Evolutionary conservation across 2,888 invertebrate genomes (phyloP).

Genomic region (Tuta absoluta): DNA sequence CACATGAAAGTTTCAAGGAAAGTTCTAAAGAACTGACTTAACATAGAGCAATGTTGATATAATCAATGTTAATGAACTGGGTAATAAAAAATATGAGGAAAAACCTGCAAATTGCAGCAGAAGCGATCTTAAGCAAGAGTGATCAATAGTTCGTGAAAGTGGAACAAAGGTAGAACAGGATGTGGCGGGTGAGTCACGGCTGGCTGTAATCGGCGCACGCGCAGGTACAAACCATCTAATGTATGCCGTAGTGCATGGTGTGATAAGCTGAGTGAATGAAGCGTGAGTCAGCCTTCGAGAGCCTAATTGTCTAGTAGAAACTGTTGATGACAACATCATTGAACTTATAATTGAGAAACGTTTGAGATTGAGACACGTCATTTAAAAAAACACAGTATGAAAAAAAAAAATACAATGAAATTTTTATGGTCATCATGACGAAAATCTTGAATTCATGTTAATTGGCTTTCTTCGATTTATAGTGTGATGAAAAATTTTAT

Average conservation of each 20-base stretch:
- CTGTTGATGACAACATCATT: slow-evolving; percentile 9
- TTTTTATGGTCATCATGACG: no score
- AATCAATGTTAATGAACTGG: background rate
- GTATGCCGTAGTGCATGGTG: slow-evolving; percentile 52
- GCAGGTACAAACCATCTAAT: slow-evolving; percentile 65
- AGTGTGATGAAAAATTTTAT: no score
- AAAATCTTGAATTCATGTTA: no score
- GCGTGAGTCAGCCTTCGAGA: slow-evolving; percentile 59
- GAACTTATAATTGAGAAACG: background rate
- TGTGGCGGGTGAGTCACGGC: slow-evolving; percentile 63
- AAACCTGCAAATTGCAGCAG: background rate
- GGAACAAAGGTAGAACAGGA: slow-evolving; percentile 68
- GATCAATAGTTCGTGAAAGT: slow-evolving; percentile 60
- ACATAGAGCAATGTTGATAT: background rate
- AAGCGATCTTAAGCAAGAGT: slow-evolving; percentile 13
- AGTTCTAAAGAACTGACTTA: background rate
- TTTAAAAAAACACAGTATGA: no score
- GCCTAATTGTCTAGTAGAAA: slow-evolving; percentile 18
- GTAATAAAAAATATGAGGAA: background rate
- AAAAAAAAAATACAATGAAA: no score
- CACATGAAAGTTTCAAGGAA: background rate
- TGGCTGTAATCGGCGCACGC: slow-evolving; percentile 67
- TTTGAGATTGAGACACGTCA: no score
- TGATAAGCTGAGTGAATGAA: slow-evolving; percentile 75
- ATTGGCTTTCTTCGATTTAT: no score